Evolutionary conservation across 2,888 invertebrate species (phyloP).

Genomic region (Callinectes sapidus): DNA sequence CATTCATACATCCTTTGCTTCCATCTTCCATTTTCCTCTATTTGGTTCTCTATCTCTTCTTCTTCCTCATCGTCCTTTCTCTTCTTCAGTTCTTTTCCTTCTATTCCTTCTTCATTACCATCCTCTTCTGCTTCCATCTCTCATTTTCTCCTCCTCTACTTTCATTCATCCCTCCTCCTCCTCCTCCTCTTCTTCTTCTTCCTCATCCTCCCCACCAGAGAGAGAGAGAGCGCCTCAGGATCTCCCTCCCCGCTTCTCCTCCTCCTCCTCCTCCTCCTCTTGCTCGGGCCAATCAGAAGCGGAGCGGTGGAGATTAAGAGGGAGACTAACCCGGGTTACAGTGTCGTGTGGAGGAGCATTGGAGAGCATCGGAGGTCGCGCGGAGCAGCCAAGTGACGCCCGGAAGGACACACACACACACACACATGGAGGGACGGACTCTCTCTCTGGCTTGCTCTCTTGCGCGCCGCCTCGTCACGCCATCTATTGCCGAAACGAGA

Average conservation of each 20-base stretch:
- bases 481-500: constrained; percentile 5
- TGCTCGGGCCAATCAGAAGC: background rate
- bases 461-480: constrained; percentile 29
- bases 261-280: background rate
- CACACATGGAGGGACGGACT: background rate
- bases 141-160: background rate
- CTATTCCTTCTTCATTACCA: background rate
- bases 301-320: constrained; percentile 40
- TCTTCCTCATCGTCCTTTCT: background rate
- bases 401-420: constrained; percentile 43
- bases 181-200: background rate
- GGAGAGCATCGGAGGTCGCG: background rate
- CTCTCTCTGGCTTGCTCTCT: background rate
- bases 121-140: background rate
- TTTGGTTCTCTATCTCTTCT: background rate
- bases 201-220: background rate
- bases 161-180: background rate
- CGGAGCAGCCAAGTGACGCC: constrained; percentile 36
- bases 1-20: background rate
- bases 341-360: constrained; percentile 30
- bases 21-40: too few species aligned
- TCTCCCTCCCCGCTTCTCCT: background rate
- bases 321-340: constrained; percentile 47
- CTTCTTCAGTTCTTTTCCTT: background rate
- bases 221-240: background rate